phyloP scores from a whole-genome alignment of 2,888 invertebrate species.

The Melipona bicolor region DNA sequence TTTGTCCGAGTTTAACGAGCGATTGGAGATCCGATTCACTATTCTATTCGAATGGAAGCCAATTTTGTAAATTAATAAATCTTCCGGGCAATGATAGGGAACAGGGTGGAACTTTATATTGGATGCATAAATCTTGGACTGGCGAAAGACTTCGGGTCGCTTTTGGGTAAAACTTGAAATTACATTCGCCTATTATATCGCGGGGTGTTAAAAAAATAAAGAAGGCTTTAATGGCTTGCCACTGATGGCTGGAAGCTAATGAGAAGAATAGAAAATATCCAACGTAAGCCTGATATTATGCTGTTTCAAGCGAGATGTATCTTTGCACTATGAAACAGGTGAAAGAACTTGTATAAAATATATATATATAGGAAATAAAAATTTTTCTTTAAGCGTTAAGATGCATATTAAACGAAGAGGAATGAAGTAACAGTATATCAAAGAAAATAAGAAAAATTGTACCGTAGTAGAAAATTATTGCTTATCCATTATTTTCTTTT shows the following conservation, averaged over 20 bases:
- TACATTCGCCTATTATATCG: neutral
- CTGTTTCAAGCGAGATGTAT: no score
- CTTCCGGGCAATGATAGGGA: neutral
- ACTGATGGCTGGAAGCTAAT: neutral
- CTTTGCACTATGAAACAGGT: neutral
- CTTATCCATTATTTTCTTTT: no score
- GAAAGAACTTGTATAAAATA: neutral
- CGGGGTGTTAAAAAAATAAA: neutral
- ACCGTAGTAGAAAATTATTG: no score
- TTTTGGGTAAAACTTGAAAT: neutral
- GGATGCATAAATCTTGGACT: neutral
- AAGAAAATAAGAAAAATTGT: no score
- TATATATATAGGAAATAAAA: neutral
- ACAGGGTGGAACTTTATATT: neutral
- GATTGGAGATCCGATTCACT: neutral
- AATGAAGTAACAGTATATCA: neutral
- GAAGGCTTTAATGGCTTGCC: neutral
- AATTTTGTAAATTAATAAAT: conserved; percentile 2
- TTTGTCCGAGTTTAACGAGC: neutral
- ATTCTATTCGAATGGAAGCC: neutral
- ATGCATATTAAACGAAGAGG: neutral
- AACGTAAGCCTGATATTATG: neutral
- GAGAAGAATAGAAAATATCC: neutral
- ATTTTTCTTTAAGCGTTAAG: neutral
- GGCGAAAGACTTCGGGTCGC: neutral